Conservation (phyloP, 2,113 vertebrate species). For the Cochlearius cochlearius region DNA sequence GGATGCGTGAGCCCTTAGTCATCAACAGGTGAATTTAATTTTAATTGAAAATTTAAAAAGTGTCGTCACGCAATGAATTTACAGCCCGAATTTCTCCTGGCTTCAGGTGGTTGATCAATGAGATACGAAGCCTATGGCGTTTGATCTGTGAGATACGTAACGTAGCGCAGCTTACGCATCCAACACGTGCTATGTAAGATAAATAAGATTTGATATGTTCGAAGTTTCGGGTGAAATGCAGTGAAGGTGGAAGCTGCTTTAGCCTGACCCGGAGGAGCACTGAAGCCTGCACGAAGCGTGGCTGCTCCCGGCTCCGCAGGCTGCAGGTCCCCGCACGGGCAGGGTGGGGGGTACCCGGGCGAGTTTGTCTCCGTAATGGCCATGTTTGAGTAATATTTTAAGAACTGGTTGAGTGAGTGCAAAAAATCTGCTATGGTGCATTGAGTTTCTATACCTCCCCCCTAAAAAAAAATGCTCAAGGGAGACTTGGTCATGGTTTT, state of each 20-base stretch:
- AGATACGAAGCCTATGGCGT: neutral
- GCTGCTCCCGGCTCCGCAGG: neutral
- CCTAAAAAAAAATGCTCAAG: neutral
- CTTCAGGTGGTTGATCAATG: neutral
- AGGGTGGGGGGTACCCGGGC: neutral
- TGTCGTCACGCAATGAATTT: neutral
- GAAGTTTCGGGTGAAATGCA: neutral
- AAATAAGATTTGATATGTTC: neutral
- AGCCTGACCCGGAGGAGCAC: neutral
- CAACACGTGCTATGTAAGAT: accelerated
- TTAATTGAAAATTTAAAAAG: neutral
- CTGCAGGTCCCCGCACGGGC: neutral
- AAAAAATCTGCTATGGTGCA: neutral
- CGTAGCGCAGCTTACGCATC: accelerated
- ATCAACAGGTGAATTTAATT: neutral
- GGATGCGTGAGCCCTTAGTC: neutral
- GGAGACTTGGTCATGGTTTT: neutral
- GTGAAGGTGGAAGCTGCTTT: neutral
- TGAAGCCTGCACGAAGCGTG: accelerated
- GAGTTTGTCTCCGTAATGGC: neutral
- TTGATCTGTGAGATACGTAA: accelerated
- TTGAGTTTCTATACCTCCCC: neutral
- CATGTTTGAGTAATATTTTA: neutral
- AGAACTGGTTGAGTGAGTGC: neutral
- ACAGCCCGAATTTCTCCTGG: neutral